Conservation (phyloP, 1,140 invertebrate genomes). For the Danaus plexippus region DNA sequence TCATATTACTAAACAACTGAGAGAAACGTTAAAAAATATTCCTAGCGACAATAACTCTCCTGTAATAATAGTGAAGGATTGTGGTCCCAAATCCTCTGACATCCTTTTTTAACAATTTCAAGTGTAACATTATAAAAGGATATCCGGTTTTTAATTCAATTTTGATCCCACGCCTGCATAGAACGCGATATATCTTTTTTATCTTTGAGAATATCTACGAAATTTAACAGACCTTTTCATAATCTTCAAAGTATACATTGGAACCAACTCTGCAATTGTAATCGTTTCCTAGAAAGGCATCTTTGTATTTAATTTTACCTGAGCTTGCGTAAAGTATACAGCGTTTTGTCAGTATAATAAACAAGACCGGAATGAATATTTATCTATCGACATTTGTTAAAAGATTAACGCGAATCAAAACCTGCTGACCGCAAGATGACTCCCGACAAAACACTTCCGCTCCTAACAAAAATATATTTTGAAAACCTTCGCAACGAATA, state of each 20-base stretch:
- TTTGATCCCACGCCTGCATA: slow-evolving; percentile 22
- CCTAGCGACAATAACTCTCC: too few species aligned
- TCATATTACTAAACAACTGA: too few species aligned
- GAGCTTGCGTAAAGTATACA: slow-evolving; percentile 27
- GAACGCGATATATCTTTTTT: slow-evolving; percentile 23
- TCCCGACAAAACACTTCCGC: slow-evolving; percentile 30
- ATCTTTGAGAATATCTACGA: slow-evolving; percentile 29
- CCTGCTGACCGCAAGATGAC: slow-evolving; percentile 13
- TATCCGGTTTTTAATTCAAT: slow-evolving; percentile 20
- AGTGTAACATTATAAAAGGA: slow-evolving; percentile 22
- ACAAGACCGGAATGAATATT: slow-evolving; percentile 27
- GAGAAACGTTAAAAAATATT: too few species aligned
- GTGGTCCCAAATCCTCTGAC: slow-evolving; percentile 10
- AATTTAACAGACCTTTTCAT: slow-evolving; percentile 31
- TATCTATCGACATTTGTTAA: slow-evolving; percentile 45
- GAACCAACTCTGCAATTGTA: slow-evolving; percentile 31
- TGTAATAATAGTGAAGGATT: background rate
- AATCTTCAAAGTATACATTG: slow-evolving; percentile 23
- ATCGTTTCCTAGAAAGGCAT: slow-evolving; percentile 16
- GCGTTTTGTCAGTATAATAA: slow-evolving; percentile 27
- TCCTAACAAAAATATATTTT: slow-evolving; percentile 25
- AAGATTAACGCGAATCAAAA: slow-evolving; percentile 47
- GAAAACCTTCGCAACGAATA: too few species aligned
- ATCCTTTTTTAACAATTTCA: slow-evolving; percentile 17
- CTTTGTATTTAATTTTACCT: slow-evolving; percentile 23